Conservation (phyloP, 2,888 invertebrate species). For the Melinopterus prodromus region DNA sequence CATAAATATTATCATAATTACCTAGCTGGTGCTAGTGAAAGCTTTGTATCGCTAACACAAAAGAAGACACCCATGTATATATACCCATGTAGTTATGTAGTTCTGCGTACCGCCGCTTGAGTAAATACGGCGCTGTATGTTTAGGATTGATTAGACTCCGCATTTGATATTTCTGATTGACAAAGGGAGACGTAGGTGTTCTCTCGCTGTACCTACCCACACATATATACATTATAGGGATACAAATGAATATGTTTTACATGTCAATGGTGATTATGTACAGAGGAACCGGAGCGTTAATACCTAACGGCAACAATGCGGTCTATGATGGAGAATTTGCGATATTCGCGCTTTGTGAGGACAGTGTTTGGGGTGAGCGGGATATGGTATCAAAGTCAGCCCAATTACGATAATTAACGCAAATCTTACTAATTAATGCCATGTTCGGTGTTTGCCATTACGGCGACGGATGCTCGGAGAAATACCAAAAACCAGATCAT, state of each 20-base stretch:
- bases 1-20: no score
- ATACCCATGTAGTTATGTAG: background rate
- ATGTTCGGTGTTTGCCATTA: background rate
- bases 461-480: background rate
- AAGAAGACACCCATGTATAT: no score
- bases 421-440: background rate
- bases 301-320: background rate
- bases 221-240: background rate
- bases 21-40: no score
- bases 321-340: background rate
- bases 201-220: background rate
- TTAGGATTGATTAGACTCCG: background rate
- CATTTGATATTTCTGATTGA: constrained; percentile 4
- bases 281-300: background rate
- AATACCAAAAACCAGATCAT: background rate
- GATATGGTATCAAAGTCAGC: background rate
- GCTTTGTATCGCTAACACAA: no score
- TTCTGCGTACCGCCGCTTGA: background rate
- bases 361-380: background rate
- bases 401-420: background rate
- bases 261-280: background rate
- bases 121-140: background rate
- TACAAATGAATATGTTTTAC: background rate
- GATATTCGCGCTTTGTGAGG: background rate
- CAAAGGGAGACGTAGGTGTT: background rate